A percentile compares a stretch with the other conserved stretches of the same genome.
These are phyloP conservation scores for Ctenodactylus gundi DNA, from an alignment of 2,113 vertebrate genomes.

Conservation along the genomic window DNA sequence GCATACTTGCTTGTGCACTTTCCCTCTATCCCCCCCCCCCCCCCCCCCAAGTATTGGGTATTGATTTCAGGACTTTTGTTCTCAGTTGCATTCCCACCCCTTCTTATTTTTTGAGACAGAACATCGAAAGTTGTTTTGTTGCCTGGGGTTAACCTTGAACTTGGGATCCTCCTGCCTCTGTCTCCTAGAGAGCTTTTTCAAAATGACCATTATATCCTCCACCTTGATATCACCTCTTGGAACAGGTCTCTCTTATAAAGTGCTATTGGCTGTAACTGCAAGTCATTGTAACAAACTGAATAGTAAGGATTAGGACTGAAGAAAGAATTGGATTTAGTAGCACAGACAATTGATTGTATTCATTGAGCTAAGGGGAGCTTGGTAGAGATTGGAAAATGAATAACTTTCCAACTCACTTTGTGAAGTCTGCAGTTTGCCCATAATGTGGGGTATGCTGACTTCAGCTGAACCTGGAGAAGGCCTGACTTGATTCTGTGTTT, in stretches of 20 bases:
- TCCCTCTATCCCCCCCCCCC: too few relatives aligned
- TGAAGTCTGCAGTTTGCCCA: neutral
- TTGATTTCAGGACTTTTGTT: neutral
- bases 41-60: neutral
- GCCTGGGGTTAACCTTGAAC: neutral
- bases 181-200: neutral
- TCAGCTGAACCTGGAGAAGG: neutral
- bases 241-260: neutral
- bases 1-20: too few relatives aligned
- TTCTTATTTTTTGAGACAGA: neutral
- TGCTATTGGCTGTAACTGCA: neutral
- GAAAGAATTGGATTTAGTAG: neutral
- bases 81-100: neutral
- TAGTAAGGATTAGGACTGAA: neutral
- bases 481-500: neutral
- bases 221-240: neutral
- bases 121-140: neutral
- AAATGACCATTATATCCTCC: neutral
- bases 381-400: neutral
- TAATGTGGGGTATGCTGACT: neutral
- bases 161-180: neutral
- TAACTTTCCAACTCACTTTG: neutral
- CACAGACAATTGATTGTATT: neutral
- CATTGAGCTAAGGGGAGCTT: neutral
- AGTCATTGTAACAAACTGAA: neutral